Base-by-base conservation (phyloP, 2,797 vertebrate species). In the Moxostoma hubbsi region DNA sequence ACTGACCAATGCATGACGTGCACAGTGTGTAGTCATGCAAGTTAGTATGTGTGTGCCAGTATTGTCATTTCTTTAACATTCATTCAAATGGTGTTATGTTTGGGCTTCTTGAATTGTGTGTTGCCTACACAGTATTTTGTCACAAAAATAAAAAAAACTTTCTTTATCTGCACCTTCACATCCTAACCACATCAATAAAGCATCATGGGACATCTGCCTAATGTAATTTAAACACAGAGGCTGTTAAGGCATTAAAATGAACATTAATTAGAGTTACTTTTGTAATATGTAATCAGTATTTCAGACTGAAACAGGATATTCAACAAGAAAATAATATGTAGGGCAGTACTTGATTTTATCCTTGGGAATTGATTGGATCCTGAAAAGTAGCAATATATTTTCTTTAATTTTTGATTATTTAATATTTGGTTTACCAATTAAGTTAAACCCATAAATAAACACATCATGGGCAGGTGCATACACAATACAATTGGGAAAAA, bases 21-120 rank as follows among this genome's bases (percentile, higher is more conserved):
- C 57, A 61, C 18, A 69, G 8, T 78, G 55, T 77, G 49, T 54
- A 59, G 36, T 24, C 58, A 67, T 54, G 46, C 18, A 54, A 45
- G 62, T 59, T n/a, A 36, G 66, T n/a, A 43, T 75, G 24, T 62
- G 55, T 79, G 66, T 10, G 50, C 64, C 10, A n/a, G 61, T n/a
- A 53, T 6, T 77, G 80, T 54, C 62, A n/a, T 78, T 70, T 63
- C 11, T 24, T 13, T 59, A 59, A 51, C 36, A 47, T 73, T 9
- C n/a, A 43, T n/a, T 73, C 18, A 63, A 63, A 51, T 11, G 45
- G 12, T 67, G n/a, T 67, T 16, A 50, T 66, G 16, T 24, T 43
- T 11, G 7, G 5, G 9, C 45, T 53, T 9, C 51, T 36, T 53
- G 6, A 36, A 63, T 10, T 77, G 57, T 7, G 2, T 9, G 9